These are phyloP conservation scores for Nasua narica DNA, from an alignment of 2,797 vertebrate genomes.

Conservation along the genomic window DNA sequence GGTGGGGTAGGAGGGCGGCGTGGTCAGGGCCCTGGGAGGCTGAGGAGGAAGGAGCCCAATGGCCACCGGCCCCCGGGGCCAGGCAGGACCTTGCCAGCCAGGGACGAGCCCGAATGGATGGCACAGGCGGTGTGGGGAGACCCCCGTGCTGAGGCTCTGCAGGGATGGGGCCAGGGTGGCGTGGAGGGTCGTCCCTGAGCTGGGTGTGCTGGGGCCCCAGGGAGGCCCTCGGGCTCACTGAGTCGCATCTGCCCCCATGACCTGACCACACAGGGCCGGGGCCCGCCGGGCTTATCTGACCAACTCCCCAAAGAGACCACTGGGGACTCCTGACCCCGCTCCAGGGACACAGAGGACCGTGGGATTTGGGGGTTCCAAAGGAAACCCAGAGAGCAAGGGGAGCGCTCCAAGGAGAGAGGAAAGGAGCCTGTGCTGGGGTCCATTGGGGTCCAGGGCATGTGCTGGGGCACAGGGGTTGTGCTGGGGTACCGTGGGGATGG, in stretches of 20 bases:
- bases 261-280: no score
- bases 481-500: background rate
- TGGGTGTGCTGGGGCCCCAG: background rate
- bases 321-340: fast-evolving
- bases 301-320: background rate
- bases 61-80: background rate
- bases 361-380: background rate
- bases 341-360: background rate
- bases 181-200: no score
- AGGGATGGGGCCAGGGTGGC: fast-evolving
- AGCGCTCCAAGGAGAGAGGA: background rate
- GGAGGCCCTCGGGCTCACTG: background rate
- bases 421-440: background rate
- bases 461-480: background rate
- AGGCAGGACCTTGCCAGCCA: background rate
- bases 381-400: background rate
- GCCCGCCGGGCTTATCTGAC: background rate
- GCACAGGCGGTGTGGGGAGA: fast-evolving
- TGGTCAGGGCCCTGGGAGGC: no score
- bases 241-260: background rate
- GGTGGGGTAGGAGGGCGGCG: background rate
- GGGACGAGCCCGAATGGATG: background rate
- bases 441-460: no score
- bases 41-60: background rate
- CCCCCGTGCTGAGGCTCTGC: background rate